Conservation (phyloP, 2,888 invertebrate genomes). For the Panopea generosa region DNA sequence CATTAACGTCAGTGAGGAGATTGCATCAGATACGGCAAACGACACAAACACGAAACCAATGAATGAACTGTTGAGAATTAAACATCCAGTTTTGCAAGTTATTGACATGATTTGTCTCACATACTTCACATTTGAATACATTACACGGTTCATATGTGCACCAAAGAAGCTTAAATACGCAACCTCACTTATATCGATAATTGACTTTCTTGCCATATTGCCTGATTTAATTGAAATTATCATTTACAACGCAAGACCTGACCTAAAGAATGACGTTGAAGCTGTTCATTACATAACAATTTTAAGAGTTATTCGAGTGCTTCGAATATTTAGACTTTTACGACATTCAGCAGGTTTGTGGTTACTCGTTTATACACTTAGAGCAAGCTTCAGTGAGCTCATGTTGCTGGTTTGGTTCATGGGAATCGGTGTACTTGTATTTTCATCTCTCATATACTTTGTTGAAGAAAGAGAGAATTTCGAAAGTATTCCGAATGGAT, state of each 20-base stretch:
- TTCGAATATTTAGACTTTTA: constrained; percentile 79
- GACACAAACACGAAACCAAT: neutral
- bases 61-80: constrained; percentile 2
- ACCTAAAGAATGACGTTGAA: constrained; percentile 39
- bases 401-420: constrained; percentile 79
- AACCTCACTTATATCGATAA: constrained; percentile 57
- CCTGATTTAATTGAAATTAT: constrained; percentile 77
- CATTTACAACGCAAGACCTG: constrained; percentile 57
- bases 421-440: constrained; percentile 79
- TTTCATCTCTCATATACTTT: constrained; percentile 80
- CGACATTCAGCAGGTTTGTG: constrained; percentile 79
- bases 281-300: constrained; percentile 70
- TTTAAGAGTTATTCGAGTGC: constrained; percentile 73
- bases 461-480: constrained; percentile 75
- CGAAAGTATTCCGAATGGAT: constrained; percentile 76
- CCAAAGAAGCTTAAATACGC: constrained; percentile 51
- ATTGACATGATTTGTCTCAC: constrained; percentile 61
- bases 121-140: constrained; percentile 64
- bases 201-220: constrained; percentile 68
- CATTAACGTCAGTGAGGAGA: too few species aligned
- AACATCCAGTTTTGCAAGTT: constrained; percentile 57
- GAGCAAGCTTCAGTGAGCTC: constrained; percentile 79
- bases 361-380: constrained; percentile 80
- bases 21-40: too few species aligned
- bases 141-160: constrained; percentile 47